These are phyloP conservation scores for Nasonia vitripennis DNA, from an alignment of 1,140 invertebrate genomes.

Conservation along the genomic window DNA sequence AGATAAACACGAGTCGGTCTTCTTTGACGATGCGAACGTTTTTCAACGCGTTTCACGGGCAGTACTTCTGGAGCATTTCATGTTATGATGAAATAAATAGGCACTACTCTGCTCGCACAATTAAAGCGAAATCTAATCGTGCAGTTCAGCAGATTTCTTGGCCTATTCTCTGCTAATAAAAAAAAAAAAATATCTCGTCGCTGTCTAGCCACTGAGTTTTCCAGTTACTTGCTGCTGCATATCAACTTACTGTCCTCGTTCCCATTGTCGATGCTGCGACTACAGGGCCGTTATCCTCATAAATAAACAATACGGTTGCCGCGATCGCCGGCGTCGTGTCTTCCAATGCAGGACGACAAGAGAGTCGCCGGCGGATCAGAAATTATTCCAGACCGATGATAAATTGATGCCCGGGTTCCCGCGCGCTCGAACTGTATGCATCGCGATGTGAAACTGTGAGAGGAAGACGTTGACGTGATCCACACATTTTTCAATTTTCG, in stretches of 20 bases:
- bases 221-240: slow-evolving; percentile 50
- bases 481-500: neutral
- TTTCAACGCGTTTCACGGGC: too few relatives aligned
- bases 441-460: neutral
- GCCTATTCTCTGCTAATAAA: too few relatives aligned
- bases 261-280: slow-evolving; percentile 57
- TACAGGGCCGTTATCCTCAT: slow-evolving; percentile 58
- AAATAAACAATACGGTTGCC: slow-evolving; percentile 59
- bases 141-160: too few relatives aligned
- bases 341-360: slow-evolving; percentile 39
- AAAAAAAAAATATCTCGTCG: slow-evolving; percentile 53
- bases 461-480: neutral
- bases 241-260: slow-evolving; percentile 3
- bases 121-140: too few relatives aligned
- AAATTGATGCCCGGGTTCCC: slow-evolving; percentile 31
- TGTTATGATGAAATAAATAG: too few relatives aligned
- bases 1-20: too few relatives aligned
- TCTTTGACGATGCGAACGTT: too few relatives aligned
- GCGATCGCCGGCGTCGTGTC: slow-evolving; percentile 36
- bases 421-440: neutral
- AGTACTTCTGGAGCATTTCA: too few relatives aligned
- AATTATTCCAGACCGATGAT: slow-evolving; percentile 51
- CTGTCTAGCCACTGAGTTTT: slow-evolving; percentile 52
- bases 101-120: too few relatives aligned
- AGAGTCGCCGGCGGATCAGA: slow-evolving; percentile 30